phyloP scores from a whole-genome alignment of 1,140 invertebrate genomes.

The Habropoda laboriosa region DNA sequence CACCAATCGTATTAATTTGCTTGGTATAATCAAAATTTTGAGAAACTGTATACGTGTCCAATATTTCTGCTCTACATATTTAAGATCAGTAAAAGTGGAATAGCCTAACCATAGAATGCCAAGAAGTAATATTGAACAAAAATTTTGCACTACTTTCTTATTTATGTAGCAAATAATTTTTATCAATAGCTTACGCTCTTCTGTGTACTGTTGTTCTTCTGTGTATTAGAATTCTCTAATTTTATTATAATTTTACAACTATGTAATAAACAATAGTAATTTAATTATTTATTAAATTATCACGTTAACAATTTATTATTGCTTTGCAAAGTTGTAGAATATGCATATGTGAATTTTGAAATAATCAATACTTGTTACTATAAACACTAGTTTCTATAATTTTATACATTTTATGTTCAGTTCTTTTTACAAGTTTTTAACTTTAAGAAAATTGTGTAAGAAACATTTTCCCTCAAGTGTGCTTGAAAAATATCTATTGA shows the following conservation, averaged over 20 bases:
- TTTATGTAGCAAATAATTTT: not conserved
- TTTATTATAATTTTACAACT: not conserved
- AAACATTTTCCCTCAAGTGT: not conserved
- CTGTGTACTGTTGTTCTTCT: not conserved
- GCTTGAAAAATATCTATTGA: not conserved
- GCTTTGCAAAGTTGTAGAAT: not conserved
- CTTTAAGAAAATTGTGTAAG: not conserved
- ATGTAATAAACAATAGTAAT: not conserved
- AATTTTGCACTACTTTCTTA: not conserved
- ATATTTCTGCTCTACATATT: conserved; percentile 20
- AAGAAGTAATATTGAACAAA: not conserved
- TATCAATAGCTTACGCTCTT: not conserved
- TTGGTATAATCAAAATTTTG: not conserved
- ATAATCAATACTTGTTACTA: not conserved
- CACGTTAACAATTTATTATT: not conserved
- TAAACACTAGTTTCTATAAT: not conserved
- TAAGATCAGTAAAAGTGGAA: conserved; percentile 20
- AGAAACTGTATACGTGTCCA: not conserved
- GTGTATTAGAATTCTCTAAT: not conserved
- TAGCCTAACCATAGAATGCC: conserved; percentile 20
- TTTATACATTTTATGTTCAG: not conserved
- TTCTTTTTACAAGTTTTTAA: not conserved
- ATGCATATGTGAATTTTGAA: not conserved
- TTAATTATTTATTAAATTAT: not conserved
- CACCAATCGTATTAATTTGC: not conserved